phyloP scores from a whole-genome alignment of 2,113 vertebrate genomes.

The Puffinus mauretanicus region DNA sequence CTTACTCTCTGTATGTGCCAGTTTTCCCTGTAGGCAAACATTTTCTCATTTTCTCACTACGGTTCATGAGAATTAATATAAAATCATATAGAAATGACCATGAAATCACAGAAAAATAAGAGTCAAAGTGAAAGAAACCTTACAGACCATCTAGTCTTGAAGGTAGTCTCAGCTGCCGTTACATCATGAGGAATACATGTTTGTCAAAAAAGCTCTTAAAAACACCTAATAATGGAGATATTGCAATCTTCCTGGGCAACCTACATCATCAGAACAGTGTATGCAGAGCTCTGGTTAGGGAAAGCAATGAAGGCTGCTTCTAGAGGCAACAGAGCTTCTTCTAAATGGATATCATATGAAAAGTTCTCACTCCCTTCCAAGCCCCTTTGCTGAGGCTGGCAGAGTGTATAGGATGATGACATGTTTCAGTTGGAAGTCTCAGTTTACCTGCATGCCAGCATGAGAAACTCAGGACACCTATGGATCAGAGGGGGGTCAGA shows the following conservation, averaged over 20 bases:
- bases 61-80: background rate
- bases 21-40: background rate
- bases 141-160: background rate
- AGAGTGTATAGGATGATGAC: background rate
- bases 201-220: background rate
- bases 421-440: background rate
- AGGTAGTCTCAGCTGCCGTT: background rate
- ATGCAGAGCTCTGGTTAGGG: background rate
- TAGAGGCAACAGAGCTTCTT: background rate
- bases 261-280: background rate
- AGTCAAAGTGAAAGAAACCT: background rate
- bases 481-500: background rate
- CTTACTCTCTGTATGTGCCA: background rate
- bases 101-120: background rate
- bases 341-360: background rate
- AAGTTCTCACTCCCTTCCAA: background rate
- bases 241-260: background rate
- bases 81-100: background rate
- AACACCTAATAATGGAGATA: background rate
- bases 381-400: background rate
- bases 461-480: background rate
- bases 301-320: background rate
- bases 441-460: background rate
- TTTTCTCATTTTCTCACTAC: background rate
- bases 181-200: background rate